phyloP scores from a whole-genome alignment of 2,113 vertebrate species.

The Amazona vittata region DNA sequence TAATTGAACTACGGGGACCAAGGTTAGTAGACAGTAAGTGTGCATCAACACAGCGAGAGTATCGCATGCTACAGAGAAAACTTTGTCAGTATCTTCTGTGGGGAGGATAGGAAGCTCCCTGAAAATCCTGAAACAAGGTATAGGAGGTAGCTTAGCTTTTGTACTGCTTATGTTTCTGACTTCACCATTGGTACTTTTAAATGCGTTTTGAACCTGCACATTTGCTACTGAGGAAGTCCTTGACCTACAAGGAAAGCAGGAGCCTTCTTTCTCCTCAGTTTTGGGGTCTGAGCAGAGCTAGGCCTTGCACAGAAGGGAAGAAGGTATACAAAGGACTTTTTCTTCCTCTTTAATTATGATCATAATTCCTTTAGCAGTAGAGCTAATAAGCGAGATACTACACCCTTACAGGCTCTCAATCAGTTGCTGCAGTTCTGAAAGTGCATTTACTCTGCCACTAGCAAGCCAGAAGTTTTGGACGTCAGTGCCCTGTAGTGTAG shows the following conservation, averaged over 20 bases:
- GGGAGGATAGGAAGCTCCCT: background rate
- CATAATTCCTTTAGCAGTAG: background rate
- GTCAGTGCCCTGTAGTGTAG: background rate
- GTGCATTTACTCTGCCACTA: background rate
- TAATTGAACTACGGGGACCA: constrained; percentile 93
- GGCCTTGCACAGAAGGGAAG: background rate
- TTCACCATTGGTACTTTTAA: background rate
- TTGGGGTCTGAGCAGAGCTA: background rate
- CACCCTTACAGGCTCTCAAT: background rate
- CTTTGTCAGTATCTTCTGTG: background rate
- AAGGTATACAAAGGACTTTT: background rate
- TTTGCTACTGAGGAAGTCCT: background rate
- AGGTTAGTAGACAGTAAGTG: constrained; percentile 79
- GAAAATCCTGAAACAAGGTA: background rate
- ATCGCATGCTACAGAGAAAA: background rate
- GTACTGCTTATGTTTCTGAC: background rate
- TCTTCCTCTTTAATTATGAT: background rate
- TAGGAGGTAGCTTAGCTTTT: background rate
- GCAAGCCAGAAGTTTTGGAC: background rate
- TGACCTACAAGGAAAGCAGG: background rate
- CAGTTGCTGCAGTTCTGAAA: background rate
- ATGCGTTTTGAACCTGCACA: background rate
- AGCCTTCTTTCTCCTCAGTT: background rate
- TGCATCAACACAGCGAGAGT: background rate
- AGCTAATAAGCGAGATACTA: background rate